Evolutionary conservation across 2,113 vertebrate species (phyloP).

Genomic region (Megatriorchis doriae): DNA sequence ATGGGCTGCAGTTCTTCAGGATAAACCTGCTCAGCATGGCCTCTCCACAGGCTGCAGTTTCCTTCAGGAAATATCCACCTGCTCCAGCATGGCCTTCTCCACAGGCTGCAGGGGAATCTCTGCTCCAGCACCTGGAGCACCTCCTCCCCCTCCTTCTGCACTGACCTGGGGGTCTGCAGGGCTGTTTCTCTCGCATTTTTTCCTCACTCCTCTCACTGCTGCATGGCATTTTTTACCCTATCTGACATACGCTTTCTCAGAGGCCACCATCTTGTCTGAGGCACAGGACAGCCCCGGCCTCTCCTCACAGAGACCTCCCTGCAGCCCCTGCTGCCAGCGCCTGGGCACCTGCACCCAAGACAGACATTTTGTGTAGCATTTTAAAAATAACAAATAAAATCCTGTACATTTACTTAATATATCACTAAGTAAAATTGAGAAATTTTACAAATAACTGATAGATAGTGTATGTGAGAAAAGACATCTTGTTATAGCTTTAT

Average conservation of each 20-base stretch:
- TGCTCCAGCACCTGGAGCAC: too few species aligned
- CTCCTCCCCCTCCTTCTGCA: not conserved
- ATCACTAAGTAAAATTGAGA: not conserved
- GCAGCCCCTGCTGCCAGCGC: not conserved
- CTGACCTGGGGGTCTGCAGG: not conserved
- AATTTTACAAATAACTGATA: not conserved
- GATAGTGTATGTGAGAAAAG: not conserved
- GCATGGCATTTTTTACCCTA: not conserved
- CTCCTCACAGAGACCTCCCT: not conserved
- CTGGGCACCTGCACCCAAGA: not conserved
- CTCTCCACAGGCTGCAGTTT: not conserved
- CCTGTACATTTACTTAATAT: not conserved
- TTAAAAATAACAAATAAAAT: not conserved
- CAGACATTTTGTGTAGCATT: not conserved
- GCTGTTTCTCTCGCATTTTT: not conserved
- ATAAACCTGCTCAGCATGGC: not conserved
- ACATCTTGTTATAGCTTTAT: not conserved
- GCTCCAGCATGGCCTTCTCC: too few species aligned
- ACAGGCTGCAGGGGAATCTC: not conserved
- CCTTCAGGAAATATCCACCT: not conserved
- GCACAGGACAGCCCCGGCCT: rapidly evolving
- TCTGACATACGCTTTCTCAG: not conserved
- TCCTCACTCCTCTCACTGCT: not conserved
- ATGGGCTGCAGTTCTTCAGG: not conserved
- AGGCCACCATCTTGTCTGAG: rapidly evolving